These are phyloP conservation scores for Spongilla lacustris DNA, from an alignment of 37 sponge, comb jelly and placozoan genomes.

Conservation along the genomic window DNA sequence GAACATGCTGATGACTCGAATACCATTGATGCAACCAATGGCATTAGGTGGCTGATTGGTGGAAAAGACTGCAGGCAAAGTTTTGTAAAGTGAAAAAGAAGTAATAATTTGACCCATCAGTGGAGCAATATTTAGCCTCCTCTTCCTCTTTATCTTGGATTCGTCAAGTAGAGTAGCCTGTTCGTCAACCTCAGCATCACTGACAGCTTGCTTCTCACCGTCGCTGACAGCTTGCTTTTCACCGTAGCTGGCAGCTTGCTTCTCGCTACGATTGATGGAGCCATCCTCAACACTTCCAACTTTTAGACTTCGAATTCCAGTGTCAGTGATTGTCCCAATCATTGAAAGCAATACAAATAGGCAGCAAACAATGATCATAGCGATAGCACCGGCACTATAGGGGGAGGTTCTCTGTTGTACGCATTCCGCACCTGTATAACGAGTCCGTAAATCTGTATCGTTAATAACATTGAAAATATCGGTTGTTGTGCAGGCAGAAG, in stretches of 20 bases:
- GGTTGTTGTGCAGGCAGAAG: slow-evolving; percentile 8
- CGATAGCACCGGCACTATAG: slow-evolving; percentile 44
- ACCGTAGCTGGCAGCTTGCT: not conserved
- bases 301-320: not conserved
- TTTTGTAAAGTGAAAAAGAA: slow-evolving; percentile 80
- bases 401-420: not conserved
- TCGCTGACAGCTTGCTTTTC: not conserved
- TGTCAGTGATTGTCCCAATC: slow-evolving; percentile 7
- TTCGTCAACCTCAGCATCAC: not conserved
- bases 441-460: not conserved
- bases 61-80: slow-evolving; percentile 50
- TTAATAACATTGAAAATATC: slow-evolving; percentile 16
- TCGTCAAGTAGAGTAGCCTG: not conserved
- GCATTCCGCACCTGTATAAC: not conserved
- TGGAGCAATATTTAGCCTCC: not conserved
- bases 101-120: slow-evolving; percentile 12
- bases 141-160: not conserved
- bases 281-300: not conserved
- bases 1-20: slow-evolving; percentile 85
- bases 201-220: not conserved
- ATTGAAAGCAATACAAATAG: slow-evolving; percentile 30
- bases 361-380: slow-evolving; percentile 58
- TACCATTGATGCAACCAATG: slow-evolving; percentile 76
- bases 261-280: not conserved
- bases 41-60: slow-evolving; percentile 65